Conservation (phyloP, 2,113 vertebrate genomes). For the Calyptomena viridis region DNA sequence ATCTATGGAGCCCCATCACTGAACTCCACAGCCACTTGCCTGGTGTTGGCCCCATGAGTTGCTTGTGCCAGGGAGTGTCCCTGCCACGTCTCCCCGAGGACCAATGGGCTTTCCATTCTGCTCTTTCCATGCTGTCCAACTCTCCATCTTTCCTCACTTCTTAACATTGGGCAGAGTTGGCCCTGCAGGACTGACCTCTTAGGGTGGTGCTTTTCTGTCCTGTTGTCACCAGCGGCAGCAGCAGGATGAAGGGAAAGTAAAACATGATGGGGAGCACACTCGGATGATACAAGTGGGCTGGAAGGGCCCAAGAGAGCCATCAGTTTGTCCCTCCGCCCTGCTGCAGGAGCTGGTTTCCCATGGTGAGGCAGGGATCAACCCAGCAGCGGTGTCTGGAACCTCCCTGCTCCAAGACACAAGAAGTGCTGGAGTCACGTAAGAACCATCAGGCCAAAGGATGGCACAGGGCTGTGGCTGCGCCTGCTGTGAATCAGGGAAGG, state of each 20-base stretch:
- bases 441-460: accelerated
- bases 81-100: accelerated
- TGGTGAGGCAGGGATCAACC: neutral
- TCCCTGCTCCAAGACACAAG: neutral
- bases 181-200: neutral
- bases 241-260: neutral
- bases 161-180: neutral
- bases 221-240: neutral
- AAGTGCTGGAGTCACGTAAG: neutral
- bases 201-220: neutral
- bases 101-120: neutral
- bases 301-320: neutral
- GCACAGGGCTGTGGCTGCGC: neutral
- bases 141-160: neutral
- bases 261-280: neutral
- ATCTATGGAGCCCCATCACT: neutral
- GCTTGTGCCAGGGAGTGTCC: neutral
- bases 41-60: accelerated
- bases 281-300: neutral
- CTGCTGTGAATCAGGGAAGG: constrained; percentile 12
- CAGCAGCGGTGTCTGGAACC: neutral
- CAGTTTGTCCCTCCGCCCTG: constrained; percentile 1
- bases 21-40: accelerated
- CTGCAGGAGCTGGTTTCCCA: neutral
- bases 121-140: neutral